Percentiles rank a stretch among this genome's conserved stretches.
Conservation (phyloP, 1,140 invertebrate species). For the Brachionus angularis region DNA sequence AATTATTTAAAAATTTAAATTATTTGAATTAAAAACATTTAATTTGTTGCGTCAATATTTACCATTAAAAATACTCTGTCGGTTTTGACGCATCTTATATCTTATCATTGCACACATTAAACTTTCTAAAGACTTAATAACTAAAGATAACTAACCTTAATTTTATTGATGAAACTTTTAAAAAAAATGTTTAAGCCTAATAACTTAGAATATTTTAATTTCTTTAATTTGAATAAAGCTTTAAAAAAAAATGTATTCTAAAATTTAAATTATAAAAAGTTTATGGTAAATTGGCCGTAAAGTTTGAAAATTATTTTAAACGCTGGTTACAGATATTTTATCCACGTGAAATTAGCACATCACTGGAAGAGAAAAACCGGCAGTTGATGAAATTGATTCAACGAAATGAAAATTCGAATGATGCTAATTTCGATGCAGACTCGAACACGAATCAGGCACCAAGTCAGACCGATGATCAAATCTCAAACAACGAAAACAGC, state of each 20-base stretch:
- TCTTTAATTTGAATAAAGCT: not conserved
- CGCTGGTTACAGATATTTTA: constrained; percentile 42
- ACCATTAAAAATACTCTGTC: no score
- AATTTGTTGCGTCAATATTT: no score
- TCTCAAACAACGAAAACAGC: not conserved
- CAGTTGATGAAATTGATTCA: constrained; percentile 35
- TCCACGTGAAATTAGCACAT: constrained; percentile 38
- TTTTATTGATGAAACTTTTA: no score
- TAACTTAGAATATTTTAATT: not conserved
- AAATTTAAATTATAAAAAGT: constrained; percentile 2
- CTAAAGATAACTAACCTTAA: no score
- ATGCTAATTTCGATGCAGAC: not conserved
- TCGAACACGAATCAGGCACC: not conserved
- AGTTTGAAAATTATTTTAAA: constrained; percentile 33
- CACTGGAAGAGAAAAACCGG: constrained; percentile 35
- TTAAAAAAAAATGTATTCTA: not conserved
- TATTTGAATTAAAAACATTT: no score
- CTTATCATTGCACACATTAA: no score
- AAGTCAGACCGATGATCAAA: no score
- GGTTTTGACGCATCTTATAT: no score
- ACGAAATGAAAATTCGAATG: not conserved
- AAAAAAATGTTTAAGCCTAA: no score
- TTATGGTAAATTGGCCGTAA: constrained; percentile 26
- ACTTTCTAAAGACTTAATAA: no score
- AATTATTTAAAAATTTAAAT: no score